Percentiles rank a stretch among this genome's conserved stretches.
Conservation (phyloP, 1,140 invertebrate genomes). For the Bombus polaris region DNA sequence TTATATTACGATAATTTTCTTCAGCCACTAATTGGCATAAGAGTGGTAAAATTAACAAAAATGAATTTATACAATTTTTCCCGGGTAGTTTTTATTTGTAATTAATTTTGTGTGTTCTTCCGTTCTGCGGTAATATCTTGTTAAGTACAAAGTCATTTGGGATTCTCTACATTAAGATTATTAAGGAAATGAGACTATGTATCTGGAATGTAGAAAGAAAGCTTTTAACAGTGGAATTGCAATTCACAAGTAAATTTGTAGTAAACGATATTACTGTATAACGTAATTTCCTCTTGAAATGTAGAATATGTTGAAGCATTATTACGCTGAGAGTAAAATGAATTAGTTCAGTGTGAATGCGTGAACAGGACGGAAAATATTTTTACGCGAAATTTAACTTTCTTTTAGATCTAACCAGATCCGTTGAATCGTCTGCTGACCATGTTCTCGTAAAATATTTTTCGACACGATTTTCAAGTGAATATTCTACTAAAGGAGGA, state of each 20-base stretch:
- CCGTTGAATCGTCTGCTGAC: neutral
- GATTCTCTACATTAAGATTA: neutral
- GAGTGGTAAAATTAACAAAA: neutral
- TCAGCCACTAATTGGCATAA: neutral
- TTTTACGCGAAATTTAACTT: neutral
- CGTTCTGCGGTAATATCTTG: neutral
- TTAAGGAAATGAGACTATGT: neutral
- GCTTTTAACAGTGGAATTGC: neutral
- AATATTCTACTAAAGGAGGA: neutral
- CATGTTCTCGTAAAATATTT: neutral
- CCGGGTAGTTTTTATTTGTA: neutral
- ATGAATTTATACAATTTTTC: neutral
- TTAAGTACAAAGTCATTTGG: neutral
- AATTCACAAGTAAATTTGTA: neutral
- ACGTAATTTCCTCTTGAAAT: neutral
- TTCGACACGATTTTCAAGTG: neutral
- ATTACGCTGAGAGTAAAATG: too few relatives aligned
- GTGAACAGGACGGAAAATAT: neutral
- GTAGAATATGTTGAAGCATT: neutral
- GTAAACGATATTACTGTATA: neutral
- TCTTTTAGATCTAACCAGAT: too few relatives aligned
- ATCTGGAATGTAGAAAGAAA: neutral
- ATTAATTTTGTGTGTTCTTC: neutral
- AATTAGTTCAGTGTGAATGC: neutral
- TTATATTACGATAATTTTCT: neutral